These are phyloP conservation scores for Nephrotoma appendiculata DNA, from an alignment of 2,888 invertebrate genomes.

Conservation along the genomic window DNA sequence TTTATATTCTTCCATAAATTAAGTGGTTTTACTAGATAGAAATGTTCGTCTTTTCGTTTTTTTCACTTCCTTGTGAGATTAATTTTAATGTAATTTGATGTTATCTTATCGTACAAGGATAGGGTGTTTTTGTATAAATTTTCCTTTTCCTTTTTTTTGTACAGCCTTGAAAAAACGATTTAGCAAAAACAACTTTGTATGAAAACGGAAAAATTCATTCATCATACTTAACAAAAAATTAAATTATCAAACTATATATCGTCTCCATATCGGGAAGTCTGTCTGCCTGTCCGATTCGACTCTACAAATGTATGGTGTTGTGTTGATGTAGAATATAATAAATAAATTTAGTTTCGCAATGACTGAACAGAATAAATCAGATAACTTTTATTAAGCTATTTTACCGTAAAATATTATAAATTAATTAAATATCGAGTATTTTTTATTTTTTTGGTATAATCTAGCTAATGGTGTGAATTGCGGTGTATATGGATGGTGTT, in stretches of 20 bases:
- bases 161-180: background rate
- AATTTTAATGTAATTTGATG: background rate
- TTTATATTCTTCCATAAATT: background rate
- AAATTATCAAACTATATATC: background rate
- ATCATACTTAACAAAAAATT: background rate
- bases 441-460: background rate
- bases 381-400: background rate
- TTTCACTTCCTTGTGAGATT: background rate
- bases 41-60: background rate
- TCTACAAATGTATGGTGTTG: background rate
- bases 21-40: background rate
- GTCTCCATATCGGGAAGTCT: background rate
- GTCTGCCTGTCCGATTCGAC: too few relatives aligned
- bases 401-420: background rate
- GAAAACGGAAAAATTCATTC: background rate
- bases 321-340: background rate
- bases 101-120: background rate
- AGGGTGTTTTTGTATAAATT: background rate
- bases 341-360: background rate
- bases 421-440: background rate
- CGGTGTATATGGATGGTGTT: too few relatives aligned
- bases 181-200: background rate
- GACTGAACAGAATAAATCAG: background rate
- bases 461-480: background rate
- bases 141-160: background rate